Evolutionary conservation across 2,113 vertebrate genomes (phyloP).

Genomic region (Leiothrix lutea): DNA sequence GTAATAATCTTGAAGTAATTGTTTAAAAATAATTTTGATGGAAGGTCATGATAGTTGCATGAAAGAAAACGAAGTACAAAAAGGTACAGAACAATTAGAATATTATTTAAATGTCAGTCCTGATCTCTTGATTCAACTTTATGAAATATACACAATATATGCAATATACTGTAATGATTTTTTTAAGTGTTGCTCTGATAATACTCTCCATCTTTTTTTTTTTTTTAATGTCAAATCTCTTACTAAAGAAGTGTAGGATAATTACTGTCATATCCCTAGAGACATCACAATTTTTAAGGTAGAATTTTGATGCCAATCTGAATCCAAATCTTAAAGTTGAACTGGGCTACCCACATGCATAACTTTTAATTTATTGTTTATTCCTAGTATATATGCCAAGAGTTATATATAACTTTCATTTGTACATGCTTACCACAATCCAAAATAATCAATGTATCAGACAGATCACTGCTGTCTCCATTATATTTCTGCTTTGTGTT

Average conservation of each 20-base stretch:
- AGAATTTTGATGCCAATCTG: not conserved
- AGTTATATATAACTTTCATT: not conserved
- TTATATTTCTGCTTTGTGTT: not conserved
- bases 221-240: not conserved
- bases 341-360: not conserved
- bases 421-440: not conserved
- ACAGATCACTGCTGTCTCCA: not conserved
- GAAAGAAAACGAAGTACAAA: not conserved
- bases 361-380: not conserved
- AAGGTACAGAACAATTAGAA: not conserved
- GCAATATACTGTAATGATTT: not conserved
- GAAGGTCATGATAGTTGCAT: not conserved
- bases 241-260: not conserved
- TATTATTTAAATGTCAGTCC: not conserved
- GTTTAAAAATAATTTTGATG: conserved; percentile 17
- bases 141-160: not conserved
- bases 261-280: not conserved
- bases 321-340: not conserved
- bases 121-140: not conserved
- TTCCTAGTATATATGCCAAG: not conserved
- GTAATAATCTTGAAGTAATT: conserved; percentile 43
- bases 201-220: not conserved
- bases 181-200: not conserved
- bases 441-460: not conserved
- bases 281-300: not conserved